Base-by-base conservation (phyloP, 2,888 invertebrate genomes). In the Tenthredo scrophulariae region DNA sequence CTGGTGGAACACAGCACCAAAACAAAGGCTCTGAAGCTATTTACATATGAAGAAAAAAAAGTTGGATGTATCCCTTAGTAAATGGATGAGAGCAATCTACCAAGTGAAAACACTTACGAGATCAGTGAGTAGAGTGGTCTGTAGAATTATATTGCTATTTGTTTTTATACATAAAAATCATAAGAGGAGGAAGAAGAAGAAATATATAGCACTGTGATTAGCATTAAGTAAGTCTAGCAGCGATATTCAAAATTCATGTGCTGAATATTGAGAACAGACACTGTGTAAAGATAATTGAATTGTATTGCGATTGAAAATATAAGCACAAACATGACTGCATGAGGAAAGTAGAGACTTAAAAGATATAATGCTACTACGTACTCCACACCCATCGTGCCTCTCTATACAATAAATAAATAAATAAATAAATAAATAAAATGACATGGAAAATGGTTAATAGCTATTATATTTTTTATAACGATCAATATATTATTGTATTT, bases 21-120 rank as follows among this genome's bases (percentile, higher is more conserved):
- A 95, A 96, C 86, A 97, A 97, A 93, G 97, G 97, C 86, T 96
- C 96, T 72, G 97, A 97, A 94, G 97, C 97, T 92, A 97, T 97
- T 91, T 97, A 97, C 93, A 97, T 97, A 89, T 93, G 91, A 93
- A 40, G n/a, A 65, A 37, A 10, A 22, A 18, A 22, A 22, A 46
- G 22, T 29, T 43, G 2, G 26, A 46, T 70, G 15, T 43, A 83
- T 10, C 40, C 40, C 62, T 80, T 22, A 43, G 7, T 62, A n/a
- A 18, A 37, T 22, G 40, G 40, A 26, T 40, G 22, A n/a, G 80
- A 40, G 46, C 70, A 70, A 46, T 33, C 67, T 83, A 67, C 26
- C 67, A 83, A 83, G 83, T 83, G 83, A 67, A 67, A 67, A 83
- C 43, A 67, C 37, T 83, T 18, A 43, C 43, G 40, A 46, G 43